Base-by-base conservation (phyloP, 1,140 invertebrate species). In the Drosophila takahashii region DNA sequence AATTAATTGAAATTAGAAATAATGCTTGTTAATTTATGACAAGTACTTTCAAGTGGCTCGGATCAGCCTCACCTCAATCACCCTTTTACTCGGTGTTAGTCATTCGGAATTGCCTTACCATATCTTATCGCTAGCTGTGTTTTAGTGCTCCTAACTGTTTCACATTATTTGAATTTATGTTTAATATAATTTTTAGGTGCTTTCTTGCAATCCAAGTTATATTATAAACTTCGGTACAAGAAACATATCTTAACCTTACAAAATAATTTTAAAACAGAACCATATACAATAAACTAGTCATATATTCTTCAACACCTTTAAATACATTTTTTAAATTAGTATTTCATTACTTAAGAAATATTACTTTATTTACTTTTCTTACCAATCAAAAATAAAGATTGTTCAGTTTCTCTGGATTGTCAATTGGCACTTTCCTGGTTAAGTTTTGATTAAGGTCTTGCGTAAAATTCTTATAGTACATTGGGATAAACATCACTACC, bases 1-100 rank as follows among this genome's bases (percentile, higher is more conserved):
- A 71, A 71, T 71, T 71, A 71, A 70, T 71, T 71, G 67, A 71
- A 71, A 70, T 71, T 71, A 71, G 50, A 54, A 37, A 45, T 54
- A 56, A 70, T 47, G 52, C 70, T 71, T 48, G 65, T 57, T 69
- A 71, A 71, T 71, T 71, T 71, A 70, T 70, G 65, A 56, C 50
- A 70, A 57, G 32, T 71, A 70, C 50, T 66, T 15, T 67, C 27
- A 37, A 67, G 64, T 66, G 64, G 27, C 60, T 64, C 44, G 36
- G 44, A 36, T 36, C 22, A 66, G 29, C 39, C 39, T 32, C 61
- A 66, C 47, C 61, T 67, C 29, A n/a, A 54, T 54, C 47, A 18
- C 34, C 57, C 58, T 36, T 36, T 65, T 32, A 22, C 22, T 11
- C 4, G 4, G 27, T 8, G 36, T 65, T 66, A 42, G 27, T 65